Percentiles rank a stretch among this genome's conserved stretches.
Conservation (phyloP, 2,888 invertebrate species). For the Chorisops tibialis region DNA sequence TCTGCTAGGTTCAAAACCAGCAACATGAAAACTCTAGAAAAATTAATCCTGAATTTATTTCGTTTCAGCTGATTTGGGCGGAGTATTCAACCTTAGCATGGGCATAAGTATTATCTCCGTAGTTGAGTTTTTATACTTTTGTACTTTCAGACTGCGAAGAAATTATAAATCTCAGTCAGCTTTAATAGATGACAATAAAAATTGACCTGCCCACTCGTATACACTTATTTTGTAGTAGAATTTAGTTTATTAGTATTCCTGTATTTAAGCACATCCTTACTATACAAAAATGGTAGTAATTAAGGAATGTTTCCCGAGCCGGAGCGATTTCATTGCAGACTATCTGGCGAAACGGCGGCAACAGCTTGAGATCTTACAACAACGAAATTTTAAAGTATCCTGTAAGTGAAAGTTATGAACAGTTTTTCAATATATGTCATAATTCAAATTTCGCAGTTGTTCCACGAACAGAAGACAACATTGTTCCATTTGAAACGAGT, state of each 20-base stretch:
- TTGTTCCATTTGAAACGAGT: neutral
- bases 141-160: constrained; percentile 41
- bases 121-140: constrained; percentile 48
- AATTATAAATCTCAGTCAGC: constrained; percentile 36
- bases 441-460: neutral
- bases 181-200: constrained; percentile 18
- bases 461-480: neutral
- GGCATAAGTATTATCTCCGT: constrained; percentile 49
- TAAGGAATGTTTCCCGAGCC: constrained; percentile 24
- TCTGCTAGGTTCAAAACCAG: constrained; percentile 46
- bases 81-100: constrained; percentile 49
- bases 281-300: constrained; percentile 29
- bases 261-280: neutral
- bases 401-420: constrained; percentile 1
- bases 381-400: constrained; percentile 20
- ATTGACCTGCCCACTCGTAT: neutral
- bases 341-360: constrained; percentile 25
- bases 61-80: constrained; percentile 47
- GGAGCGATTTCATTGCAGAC: constrained; percentile 19
- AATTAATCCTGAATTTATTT: too few species aligned
- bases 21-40: too few species aligned
- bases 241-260: neutral
- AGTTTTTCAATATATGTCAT: neutral
- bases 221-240: neutral
- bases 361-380: constrained; percentile 20